Percentiles rank a stretch among this genome's conserved stretches.
Evolutionary conservation across 1,140 invertebrate species (phyloP).

Genomic region (Proctacanthus coquilletti): DNA sequence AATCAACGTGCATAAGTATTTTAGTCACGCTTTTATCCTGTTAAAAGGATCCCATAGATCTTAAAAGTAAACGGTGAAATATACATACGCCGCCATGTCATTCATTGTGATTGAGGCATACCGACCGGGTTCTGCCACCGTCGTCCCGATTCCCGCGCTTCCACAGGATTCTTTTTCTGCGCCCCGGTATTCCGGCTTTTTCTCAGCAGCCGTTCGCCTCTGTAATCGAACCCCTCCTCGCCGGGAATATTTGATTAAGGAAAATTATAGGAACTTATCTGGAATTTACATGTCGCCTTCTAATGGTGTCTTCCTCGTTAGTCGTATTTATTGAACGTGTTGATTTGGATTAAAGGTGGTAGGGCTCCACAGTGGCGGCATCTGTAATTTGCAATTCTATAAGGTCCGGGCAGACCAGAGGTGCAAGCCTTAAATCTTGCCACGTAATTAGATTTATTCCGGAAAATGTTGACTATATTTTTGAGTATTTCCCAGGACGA

Average conservation of each 20-base stretch:
- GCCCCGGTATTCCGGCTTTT: background rate
- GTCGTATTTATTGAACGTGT: too few relatives aligned
- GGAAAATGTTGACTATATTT: too few relatives aligned
- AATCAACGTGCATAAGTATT: conserved; percentile 4
- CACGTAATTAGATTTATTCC: too few relatives aligned
- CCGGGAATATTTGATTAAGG: conserved; percentile 1
- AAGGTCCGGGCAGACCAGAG: too few relatives aligned
- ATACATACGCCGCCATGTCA: background rate
- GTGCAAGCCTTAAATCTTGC: too few relatives aligned
- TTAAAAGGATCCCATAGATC: conserved; percentile 2
- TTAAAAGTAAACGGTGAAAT: background rate
- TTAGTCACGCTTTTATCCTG: conserved; percentile 3
- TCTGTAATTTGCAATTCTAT: too few relatives aligned
- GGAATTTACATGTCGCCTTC: background rate
- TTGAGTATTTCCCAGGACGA: too few relatives aligned
- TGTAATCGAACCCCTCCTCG: background rate
- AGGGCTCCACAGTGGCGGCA: too few relatives aligned
- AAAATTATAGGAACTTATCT: background rate
- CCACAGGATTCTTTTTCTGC: too few relatives aligned
- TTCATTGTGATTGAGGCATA: background rate
- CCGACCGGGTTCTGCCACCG: too few relatives aligned
- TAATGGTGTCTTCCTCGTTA: background rate
- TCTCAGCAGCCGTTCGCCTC: background rate
- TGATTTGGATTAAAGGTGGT: too few relatives aligned
- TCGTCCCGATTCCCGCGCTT: too few relatives aligned